Base-by-base conservation (phyloP, 2,888 invertebrate species). In the Temnothorax unifasciatus region DNA sequence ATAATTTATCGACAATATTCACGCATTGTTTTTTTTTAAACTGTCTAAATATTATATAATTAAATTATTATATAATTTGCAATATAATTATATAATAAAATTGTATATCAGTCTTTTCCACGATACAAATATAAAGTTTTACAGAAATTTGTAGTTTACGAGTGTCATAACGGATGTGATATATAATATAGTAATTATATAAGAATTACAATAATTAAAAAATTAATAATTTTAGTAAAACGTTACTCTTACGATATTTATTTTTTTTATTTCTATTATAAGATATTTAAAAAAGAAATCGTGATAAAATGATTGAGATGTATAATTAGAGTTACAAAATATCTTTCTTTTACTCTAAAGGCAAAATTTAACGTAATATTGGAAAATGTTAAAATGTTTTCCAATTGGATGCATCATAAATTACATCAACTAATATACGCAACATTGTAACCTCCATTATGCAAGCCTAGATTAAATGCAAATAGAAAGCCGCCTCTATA, bases 401-500 rank as follows among this genome's bases (percentile, higher is more conserved):
- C 34, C 29, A 44, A 64, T 75, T 76, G 47, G 8, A 52, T 18
- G 50, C n/a, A 34, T 59, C 44, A 68, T 52, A 57, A 68, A 68
- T 79, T 68, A 76, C 54, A 44, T 71, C 38, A n/a, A 47, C 18
- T 47, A 41, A 34, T 50, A 59, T 71, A 59, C 54, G 57, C 54
- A 57, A 82, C 85, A 86, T 84, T 87, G 74, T 63, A 84, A 74
- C 47, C 47, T 50, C 61, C 38, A 82, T 71, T 79, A 44, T 57
- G 41, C 47, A 54, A 84, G n/a, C 74, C 44, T 44, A 85, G 73
- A 90, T 86, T 86, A 86, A 90, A 90, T 89, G 86, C 86, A 87
- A 89, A 89, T 88, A 83, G 76, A 82, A 44, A 66, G 44, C 18
- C 38, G 66, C 63, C 74, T 44, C 73, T 86, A 82, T 68, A 84